Percentiles rank a stretch among this genome's conserved stretches.
phyloP scores from a whole-genome alignment of 2,113 vertebrate genomes.

The Epinephelus moara region DNA sequence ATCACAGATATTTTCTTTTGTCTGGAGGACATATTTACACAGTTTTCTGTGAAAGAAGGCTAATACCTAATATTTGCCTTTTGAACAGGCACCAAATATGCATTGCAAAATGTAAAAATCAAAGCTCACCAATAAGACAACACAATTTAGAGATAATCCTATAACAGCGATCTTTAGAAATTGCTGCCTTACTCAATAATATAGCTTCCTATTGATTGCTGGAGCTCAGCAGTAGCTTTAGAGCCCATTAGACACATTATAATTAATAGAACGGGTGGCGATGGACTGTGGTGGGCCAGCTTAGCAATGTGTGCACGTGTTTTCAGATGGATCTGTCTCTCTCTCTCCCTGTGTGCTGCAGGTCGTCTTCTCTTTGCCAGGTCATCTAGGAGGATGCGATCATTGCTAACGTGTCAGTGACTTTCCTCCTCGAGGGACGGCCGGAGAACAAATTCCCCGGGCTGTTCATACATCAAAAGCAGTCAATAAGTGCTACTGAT shows the following conservation, averaged over 20 bases:
- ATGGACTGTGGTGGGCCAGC: background rate
- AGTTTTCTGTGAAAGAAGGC: background rate
- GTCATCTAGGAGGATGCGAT: constrained; percentile 52
- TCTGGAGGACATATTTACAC: background rate
- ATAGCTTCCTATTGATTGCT: constrained; percentile 18
- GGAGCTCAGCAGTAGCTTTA: background rate
- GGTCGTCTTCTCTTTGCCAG: constrained; percentile 41
- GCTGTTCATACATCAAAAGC: constrained; percentile 60
- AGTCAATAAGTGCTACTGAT: constrained; percentile 52
- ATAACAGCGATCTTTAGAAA: constrained; percentile 21
- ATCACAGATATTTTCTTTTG: background rate
- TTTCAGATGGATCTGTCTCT: constrained; percentile 22
- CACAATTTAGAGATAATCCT: background rate
- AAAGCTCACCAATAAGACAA: background rate
- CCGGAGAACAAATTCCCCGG: constrained; percentile 23
- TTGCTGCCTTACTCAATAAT: constrained; percentile 6
- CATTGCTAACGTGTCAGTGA: constrained; percentile 44
- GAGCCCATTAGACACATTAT: background rate
- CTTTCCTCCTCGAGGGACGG: constrained; percentile 1
- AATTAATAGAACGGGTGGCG: background rate
- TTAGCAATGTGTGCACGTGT: background rate
- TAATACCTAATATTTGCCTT: background rate
- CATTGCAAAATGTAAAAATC: background rate
- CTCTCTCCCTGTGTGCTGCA: background rate
- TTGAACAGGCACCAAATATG: background rate